These are phyloP conservation scores for Sycophila texana DNA, from an alignment of 2,888 invertebrate genomes.

Conservation along the genomic window DNA sequence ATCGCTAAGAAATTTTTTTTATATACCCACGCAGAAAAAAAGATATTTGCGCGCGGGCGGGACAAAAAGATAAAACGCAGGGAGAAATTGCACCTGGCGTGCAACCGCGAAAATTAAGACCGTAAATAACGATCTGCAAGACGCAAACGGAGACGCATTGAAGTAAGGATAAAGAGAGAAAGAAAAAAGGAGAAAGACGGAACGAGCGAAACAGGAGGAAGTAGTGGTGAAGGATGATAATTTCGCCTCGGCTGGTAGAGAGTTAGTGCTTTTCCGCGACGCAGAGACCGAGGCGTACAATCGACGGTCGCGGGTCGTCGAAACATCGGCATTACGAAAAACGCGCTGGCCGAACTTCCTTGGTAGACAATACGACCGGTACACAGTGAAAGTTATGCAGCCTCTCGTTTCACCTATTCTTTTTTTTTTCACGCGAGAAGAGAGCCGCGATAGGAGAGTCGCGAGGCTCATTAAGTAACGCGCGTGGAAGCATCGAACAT, in stretches of 20 bases:
- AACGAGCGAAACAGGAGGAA: conserved; percentile 16
- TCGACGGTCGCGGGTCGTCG: conserved; percentile 30
- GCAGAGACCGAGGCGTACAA: conserved; percentile 3
- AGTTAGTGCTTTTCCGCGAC: conserved; percentile 27
- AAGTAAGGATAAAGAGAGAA: neutral
- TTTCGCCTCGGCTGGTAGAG: conserved; percentile 29
- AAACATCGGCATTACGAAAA: conserved; percentile 23
- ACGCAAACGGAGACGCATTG: neutral
- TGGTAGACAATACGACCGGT: no score
- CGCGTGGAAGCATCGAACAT: no score
- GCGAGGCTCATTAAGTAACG: no score
- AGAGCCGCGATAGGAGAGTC: no score
- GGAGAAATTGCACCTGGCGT: conserved; percentile 8
- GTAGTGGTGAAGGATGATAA: conserved; percentile 38
- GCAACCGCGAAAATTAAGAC: conserved; percentile 28
- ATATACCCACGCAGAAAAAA: neutral
- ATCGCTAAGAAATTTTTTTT: conserved; percentile 38
- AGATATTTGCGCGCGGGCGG: neutral
- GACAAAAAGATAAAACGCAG: neutral
- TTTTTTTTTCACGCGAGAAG: no score
- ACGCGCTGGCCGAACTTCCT: neutral
- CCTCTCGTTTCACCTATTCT: no score
- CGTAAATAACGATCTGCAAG: conserved; percentile 27
- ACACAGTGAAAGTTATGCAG: no score
- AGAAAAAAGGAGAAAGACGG: neutral